phyloP scores from a whole-genome alignment of 2,113 vertebrate genomes.

The Chaetodon auriga region DNA sequence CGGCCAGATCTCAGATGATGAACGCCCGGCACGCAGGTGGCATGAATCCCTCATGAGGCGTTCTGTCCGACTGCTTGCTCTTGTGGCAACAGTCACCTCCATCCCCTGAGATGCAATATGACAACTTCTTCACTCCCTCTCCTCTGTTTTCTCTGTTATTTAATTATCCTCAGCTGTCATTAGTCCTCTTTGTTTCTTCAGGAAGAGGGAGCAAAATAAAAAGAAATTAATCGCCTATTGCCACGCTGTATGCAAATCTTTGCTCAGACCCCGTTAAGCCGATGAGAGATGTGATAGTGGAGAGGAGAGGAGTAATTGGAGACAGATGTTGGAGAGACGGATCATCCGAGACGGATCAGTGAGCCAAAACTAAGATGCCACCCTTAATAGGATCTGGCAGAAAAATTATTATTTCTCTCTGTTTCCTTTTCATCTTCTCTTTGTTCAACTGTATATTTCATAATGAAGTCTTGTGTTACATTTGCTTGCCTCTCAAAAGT shows the following conservation, averaged over 20 bases:
- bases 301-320: conserved; percentile 83
- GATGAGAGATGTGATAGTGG: conserved; percentile 79
- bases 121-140: conserved; percentile 79
- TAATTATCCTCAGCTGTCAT: conserved; percentile 86
- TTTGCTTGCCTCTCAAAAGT: conserved; percentile 55
- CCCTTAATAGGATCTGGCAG: conserved; percentile 81
- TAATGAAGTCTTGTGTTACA: conserved; percentile 62
- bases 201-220: conserved; percentile 59
- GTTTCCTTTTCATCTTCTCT: conserved; percentile 65
- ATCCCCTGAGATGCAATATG: conserved; percentile 68
- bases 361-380: conserved; percentile 84
- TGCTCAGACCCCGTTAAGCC: conserved; percentile 79
- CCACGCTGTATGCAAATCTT: conserved; percentile 83
- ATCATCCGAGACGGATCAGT: conserved; percentile 82
- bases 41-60: conserved; percentile 62
- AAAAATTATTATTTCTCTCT: conserved; percentile 71
- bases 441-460: conserved; percentile 66
- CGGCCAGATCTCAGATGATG: conserved; percentile 48
- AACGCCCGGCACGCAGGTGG: conserved; percentile 67
- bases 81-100: conserved; percentile 58
- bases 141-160: conserved; percentile 78
- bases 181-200: conserved; percentile 75
- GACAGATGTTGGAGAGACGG: conserved; percentile 85
- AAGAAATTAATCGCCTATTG: conserved; percentile 83
- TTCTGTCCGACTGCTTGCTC: conserved; percentile 65